These are phyloP conservation scores for Philereme transversata DNA, from an alignment of 2,888 invertebrate genomes.

Conservation along the genomic window DNA sequence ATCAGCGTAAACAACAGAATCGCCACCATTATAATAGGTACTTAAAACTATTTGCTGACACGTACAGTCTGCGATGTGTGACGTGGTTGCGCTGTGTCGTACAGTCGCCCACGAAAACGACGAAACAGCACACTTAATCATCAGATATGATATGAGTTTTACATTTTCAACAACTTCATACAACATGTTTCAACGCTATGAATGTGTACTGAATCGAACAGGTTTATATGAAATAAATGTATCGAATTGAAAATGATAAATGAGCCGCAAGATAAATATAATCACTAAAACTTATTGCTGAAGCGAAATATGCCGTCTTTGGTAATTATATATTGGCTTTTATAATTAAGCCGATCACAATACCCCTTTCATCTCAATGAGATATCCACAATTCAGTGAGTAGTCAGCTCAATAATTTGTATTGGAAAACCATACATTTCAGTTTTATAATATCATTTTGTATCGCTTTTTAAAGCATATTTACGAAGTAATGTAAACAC, in stretches of 20 bases:
- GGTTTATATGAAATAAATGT: too few species aligned
- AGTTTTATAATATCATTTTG: conserved; percentile 11
- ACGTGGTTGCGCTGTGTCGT: too few species aligned
- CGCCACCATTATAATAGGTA: too few species aligned
- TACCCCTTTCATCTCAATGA: conserved; percentile 16
- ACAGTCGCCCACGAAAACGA: too few species aligned
- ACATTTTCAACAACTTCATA: too few species aligned
- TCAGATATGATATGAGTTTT: too few species aligned
- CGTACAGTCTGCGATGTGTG: too few species aligned
- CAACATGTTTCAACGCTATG: too few species aligned
- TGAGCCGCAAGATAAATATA: conserved; percentile 45
- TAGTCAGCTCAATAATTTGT: conserved; percentile 5
- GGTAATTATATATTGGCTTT: conserved; percentile 40
- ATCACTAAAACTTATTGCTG: conserved; percentile 43
- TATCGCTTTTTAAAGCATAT: not conserved
- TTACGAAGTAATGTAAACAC: conserved; percentile 29
- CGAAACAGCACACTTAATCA: too few species aligned
- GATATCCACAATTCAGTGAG: conserved; percentile 7
- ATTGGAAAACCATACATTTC: conserved; percentile 5
- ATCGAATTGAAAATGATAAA: conserved; percentile 21
- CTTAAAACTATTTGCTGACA: too few species aligned
- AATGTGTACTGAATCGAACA: too few species aligned
- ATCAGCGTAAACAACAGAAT: too few species aligned
- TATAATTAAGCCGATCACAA: conserved; percentile 44
- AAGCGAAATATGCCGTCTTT: conserved; percentile 36